Evolutionary conservation across 2,113 vertebrate species (phyloP).

Genomic region (Elachura formosa): DNA sequence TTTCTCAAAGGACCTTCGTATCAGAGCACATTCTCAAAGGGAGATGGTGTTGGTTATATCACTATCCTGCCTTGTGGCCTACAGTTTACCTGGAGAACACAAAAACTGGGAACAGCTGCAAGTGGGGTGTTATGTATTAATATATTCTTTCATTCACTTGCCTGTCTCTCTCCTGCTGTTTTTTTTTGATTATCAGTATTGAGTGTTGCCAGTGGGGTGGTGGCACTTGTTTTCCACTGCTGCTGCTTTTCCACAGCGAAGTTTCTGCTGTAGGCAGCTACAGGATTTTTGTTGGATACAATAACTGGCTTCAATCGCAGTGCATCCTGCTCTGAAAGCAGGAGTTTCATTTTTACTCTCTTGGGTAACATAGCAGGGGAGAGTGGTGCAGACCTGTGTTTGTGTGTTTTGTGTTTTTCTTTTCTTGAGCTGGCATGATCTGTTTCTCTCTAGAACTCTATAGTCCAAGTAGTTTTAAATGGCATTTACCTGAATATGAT

Average conservation of each 20-base stretch:
- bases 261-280: neutral
- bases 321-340: neutral
- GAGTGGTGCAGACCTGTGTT: neutral
- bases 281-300: neutral
- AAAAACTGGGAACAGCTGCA: neutral
- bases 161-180: neutral
- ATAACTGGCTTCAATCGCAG: neutral
- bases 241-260: rapidly evolving
- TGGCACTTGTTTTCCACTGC: neutral
- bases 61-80: neutral
- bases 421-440: neutral
- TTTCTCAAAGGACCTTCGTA: neutral
- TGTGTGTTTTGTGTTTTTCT: neutral
- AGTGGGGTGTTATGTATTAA: neutral
- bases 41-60: neutral
- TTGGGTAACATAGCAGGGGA: neutral
- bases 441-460: neutral
- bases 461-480: neutral
- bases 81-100: neutral
- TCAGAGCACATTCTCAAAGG: neutral
- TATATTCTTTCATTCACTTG: neutral
- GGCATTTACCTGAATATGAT: neutral
- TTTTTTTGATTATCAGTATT: neutral
- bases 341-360: neutral
- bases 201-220: neutral